Base-by-base conservation (phyloP, 2,797 vertebrate genomes). In the Danio kyathit region DNA sequence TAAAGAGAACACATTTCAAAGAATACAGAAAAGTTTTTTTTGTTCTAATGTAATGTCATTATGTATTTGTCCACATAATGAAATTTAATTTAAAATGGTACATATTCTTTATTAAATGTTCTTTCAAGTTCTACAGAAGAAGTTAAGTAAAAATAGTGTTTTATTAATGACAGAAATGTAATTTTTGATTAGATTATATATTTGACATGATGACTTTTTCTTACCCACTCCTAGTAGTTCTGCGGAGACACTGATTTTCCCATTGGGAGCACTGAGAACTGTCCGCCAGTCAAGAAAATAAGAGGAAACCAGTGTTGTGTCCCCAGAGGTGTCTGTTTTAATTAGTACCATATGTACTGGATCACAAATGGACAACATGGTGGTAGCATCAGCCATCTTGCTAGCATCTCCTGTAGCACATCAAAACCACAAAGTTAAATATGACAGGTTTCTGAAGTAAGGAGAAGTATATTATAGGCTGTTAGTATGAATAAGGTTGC, bases 141-240 rank as follows among this genome's bases (percentile, higher is more conserved):
- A 19, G 46, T 1, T 17, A 8, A 66, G 11, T 46, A 41, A 48
- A n/a, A 29, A 29, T 29, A 29, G 29, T 1, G 29, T 29, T 29
- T 29, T 29, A 29, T 14, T 0, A 2, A 9, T 8, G 4, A 48
- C 4, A 48, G 6, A 48, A 48, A 12, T 21, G 6, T 4, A 46
- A 46, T 57, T 78, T 16, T 21, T n/a, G 14, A n/a, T 29, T 29
- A 29, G 29, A 29, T 29, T 29, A 29, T 38, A 1, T 49, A 6
- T n/a, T 61, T 12, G 61, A 9, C 16, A 21, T 19, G 10, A 38
- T 29, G 51, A 40, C 51, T 13, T 65, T 83, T 74, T 78, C 97
- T 94, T 90, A 99, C 98, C 98, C 85, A 99, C 97, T 92, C 98
- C 98, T 91, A 97, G 94, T 82, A 99, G 93, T 80, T 99, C 98